A percentile compares a stretch with the other conserved stretches of the same genome.
These are phyloP conservation scores for Galemys pyrenaicus DNA, from an alignment of 2,113 vertebrate genomes.

Conservation along the genomic window DNA sequence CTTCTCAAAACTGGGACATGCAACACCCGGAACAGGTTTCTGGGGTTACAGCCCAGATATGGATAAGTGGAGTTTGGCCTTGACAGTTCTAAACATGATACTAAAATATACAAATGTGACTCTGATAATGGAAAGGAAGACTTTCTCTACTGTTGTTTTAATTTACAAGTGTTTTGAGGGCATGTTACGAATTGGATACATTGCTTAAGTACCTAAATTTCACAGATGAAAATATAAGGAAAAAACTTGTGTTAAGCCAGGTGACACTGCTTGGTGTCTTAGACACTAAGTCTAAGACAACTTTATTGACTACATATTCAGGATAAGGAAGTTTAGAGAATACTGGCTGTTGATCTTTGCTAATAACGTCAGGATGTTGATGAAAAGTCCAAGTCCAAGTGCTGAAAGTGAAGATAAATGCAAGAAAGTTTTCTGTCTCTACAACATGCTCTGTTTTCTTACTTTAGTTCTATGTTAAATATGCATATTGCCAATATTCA, in stretches of 20 bases:
- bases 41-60: background rate
- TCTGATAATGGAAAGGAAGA: constrained; percentile 2
- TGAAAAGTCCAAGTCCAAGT: background rate
- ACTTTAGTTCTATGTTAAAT: background rate
- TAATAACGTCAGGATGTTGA: constrained; percentile 33
- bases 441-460: background rate
- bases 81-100: constrained; percentile 11
- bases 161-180: background rate
- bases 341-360: constrained; percentile 35
- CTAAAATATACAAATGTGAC: background rate
- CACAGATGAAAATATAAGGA: background rate
- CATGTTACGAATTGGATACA: background rate
- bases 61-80: background rate
- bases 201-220: constrained; percentile 13
- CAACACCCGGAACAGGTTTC: background rate
- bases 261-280: background rate
- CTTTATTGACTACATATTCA: background rate
- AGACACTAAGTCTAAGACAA: background rate
- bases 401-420: background rate
- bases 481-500: background rate
- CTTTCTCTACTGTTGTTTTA: background rate
- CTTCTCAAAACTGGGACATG: background rate
- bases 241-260: constrained; percentile 13
- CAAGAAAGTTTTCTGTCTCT: constrained; percentile 6
- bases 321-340: constrained; percentile 51